Evolutionary conservation across 1,140 invertebrate species (phyloP), one percentile per base, ranked within the genome.

Genomic region (Parasteatoda tepidariorum): DNA sequence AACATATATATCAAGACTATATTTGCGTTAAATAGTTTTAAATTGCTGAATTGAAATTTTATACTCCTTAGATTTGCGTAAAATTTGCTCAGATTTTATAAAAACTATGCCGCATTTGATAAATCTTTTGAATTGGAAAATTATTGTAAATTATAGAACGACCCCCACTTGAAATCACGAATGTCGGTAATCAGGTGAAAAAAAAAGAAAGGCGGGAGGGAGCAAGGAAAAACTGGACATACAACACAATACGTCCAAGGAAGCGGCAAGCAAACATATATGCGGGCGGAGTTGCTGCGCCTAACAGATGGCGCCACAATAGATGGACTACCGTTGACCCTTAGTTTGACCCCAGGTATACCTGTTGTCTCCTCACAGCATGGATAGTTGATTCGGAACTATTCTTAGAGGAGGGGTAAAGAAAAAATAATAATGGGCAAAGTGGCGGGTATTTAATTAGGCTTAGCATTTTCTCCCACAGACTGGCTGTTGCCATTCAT

Each of bases 381-480:
- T 22, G 38, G 67, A 73, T 73, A 57, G 71, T 55, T 75, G 28
- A 41, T 11, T n/a, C 9, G 7, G 22, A 24, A 13, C 24, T 48
- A 7, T 48, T 67, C 34, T 41, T 26, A 22, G 57, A 62, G 41
- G 71, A 48, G 38, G 38, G 18, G 38, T 48, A 48, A n/a, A 57
- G 54, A 28, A 66, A 33, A 38, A 62, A 34, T 31, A 61, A 75
- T 75, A 61, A 61, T 75, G 55, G 41, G 62, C 57, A 38, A 62
- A 75, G 71, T 61, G 71, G 57, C 31, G 71, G 71, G 30, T 75
- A 75, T 75, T 75, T 75, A 75, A 75, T 75, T 75, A 62, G 71
- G 62, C 26, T 38, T 18, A 30, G 68, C 68, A 13, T 55, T 54
- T 48, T 48, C 38, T 71, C 68, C 28, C 41, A 34, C 71, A 59